Evolutionary conservation across 1,140 invertebrate genomes (phyloP).

Genomic region (Hycleus cichorii): DNA sequence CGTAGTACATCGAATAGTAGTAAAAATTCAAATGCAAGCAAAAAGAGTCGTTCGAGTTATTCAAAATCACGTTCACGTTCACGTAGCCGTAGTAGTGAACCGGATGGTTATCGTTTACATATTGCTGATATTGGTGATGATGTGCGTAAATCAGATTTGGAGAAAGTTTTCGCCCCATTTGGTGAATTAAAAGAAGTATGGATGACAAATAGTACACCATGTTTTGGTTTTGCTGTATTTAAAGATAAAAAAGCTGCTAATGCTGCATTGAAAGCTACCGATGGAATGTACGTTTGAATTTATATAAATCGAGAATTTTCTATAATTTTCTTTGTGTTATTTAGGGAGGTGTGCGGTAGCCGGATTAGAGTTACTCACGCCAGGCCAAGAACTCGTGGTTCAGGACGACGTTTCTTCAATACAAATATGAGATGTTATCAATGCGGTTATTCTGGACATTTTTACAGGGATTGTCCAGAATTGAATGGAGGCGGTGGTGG

Average conservation of each 20-base stretch:
- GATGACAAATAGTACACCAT: conserved; percentile 60
- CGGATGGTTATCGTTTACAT: conserved; percentile 42
- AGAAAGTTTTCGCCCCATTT: conserved; percentile 58
- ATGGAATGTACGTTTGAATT: conserved; percentile 50
- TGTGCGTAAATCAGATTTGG: conserved; percentile 48
- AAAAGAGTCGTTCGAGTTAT: conserved; percentile 31
- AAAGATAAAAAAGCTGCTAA: conserved; percentile 62
- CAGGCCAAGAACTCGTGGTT: conserved; percentile 42
- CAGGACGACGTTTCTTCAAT: conserved; percentile 45
- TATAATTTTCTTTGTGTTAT: conserved; percentile 10
- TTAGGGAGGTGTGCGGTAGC: conserved; percentile 39
- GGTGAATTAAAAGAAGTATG: conserved; percentile 61
- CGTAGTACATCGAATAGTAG: conserved; percentile 29
- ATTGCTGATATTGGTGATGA: conserved; percentile 46
- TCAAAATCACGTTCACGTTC: conserved; percentile 37
- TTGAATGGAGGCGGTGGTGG: conserved; percentile 30
- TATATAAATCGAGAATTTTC: no score
- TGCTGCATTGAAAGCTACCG: conserved; percentile 54
- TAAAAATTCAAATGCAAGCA: conserved; percentile 21
- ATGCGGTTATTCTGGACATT: conserved; percentile 57
- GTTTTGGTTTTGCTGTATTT: conserved; percentile 69
- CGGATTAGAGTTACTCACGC: conserved; percentile 43
- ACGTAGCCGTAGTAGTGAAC: conserved; percentile 35
- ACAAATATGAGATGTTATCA: conserved; percentile 58
- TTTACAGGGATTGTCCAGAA: conserved; percentile 56